Evolutionary conservation across 2,797 vertebrate genomes (phyloP).

Genomic region (Halcyon chelicuti): DNA sequence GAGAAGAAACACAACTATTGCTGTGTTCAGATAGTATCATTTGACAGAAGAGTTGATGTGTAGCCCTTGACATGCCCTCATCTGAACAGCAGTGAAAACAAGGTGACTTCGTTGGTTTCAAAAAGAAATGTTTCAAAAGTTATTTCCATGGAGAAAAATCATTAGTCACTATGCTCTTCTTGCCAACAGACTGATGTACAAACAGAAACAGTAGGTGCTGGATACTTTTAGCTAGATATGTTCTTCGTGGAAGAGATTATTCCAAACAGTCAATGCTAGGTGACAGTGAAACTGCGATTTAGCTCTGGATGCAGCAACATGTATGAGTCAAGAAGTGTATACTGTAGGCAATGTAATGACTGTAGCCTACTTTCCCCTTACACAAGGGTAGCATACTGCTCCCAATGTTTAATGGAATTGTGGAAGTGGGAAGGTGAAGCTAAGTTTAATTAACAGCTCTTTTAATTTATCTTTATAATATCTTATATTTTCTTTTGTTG

Average conservation of each 20-base stretch:
- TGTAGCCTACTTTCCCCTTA: neutral
- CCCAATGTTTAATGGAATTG: neutral
- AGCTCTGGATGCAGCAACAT: neutral
- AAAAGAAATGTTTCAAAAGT: neutral
- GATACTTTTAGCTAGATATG: neutral
- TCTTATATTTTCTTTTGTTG: neutral
- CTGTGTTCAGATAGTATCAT: neutral
- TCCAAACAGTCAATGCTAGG: neutral
- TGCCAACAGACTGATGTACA: neutral
- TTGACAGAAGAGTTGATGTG: neutral
- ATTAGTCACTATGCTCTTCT: neutral
- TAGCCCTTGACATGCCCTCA: neutral
- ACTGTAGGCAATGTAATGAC: neutral
- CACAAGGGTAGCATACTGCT: neutral
- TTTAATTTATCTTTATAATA: neutral
- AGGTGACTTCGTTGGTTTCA: neutral
- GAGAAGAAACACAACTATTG: neutral
- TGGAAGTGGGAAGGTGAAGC: neutral
- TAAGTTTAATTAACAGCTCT: neutral
- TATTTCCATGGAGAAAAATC: neutral
- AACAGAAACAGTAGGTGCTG: neutral
- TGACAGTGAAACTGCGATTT: neutral
- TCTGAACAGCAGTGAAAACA: neutral
- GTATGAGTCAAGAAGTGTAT: neutral
- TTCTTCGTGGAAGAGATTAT: neutral